Conservation (phyloP, 2,888 invertebrate species). For the Artemia sinica region DNA sequence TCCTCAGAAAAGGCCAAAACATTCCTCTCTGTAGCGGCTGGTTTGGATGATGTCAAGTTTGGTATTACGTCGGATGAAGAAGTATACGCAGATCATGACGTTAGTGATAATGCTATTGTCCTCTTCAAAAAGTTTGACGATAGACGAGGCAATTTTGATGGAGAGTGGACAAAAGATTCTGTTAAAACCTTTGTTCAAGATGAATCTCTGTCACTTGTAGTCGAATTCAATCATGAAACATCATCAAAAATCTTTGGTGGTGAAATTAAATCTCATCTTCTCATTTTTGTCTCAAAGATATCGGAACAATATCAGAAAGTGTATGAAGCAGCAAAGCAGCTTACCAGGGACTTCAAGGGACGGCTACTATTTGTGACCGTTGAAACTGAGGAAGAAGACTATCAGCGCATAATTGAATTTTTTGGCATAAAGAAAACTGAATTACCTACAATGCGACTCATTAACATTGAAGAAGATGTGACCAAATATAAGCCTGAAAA, state of each 20-base stretch:
- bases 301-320: slow-evolving; percentile 56
- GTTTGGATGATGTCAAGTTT: slow-evolving; percentile 72
- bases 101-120: slow-evolving; percentile 56
- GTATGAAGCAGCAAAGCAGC: slow-evolving; percentile 54
- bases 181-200: slow-evolving; percentile 65
- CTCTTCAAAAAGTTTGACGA: slow-evolving; percentile 92
- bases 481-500: slow-evolving; percentile 83
- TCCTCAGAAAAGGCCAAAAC: slow-evolving; percentile 60
- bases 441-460: slow-evolving; percentile 71
- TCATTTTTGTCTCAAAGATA: slow-evolving; percentile 76
- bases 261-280: slow-evolving; percentile 89
- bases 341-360: slow-evolving; percentile 77
- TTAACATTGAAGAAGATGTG: slow-evolving; percentile 91
- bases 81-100: slow-evolving; percentile 59
- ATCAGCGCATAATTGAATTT: slow-evolving; percentile 94
- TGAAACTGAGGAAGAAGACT: slow-evolving; percentile 85
- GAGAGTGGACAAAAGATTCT: slow-evolving; percentile 45
- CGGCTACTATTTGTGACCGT: slow-evolving; percentile 84
- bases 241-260: too few species aligned
- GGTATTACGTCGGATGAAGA: slow-evolving; percentile 62
- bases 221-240: slow-evolving; percentile 92
- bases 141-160: slow-evolving; percentile 51
- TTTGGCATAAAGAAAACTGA: slow-evolving; percentile 94
- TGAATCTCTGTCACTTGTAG: slow-evolving; percentile 70
- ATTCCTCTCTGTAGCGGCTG: slow-evolving; percentile 59